Base-by-base conservation (phyloP, 2,888 invertebrate species). In the Ernsta delagoae region DNA sequence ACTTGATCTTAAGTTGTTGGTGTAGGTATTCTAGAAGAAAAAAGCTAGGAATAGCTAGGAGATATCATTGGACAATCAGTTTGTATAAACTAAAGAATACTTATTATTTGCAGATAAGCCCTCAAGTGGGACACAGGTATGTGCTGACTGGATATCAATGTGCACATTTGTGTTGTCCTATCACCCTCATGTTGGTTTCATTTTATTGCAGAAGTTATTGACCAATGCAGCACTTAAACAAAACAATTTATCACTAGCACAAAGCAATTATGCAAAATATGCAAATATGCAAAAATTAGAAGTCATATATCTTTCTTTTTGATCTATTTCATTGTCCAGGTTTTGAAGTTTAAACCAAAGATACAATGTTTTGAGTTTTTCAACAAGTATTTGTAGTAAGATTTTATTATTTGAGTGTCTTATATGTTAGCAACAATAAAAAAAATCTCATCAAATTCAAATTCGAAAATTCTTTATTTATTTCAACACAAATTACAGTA, bases 71-170 rank as follows among this genome's bases (percentile, higher is more conserved):
- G n/a, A n/a, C n/a, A n/a, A n/a, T n/a, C 12, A 3, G 12, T 12
- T 48, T 48, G 12, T 48, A 7, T 48, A 16, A 48, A 48, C 12
- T 53, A 63, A 41, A 53, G n/a, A 43, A 9, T 64, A 43, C 41
- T 66, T 66, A 31, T 66, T 66, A 60, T 66, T 66, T 66, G 43
- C 66, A 66, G 66, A 66, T 66, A 41, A 53, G 5, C 12, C 59
- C 41, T 41, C 66, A 53, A 39, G 36, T 64, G 45, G 1, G 41
- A 12, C 43, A 43, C 66, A 66, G 66, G 66, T 66, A 66, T 66
- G 66, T 66, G 66, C 59, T 41, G 53, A 41, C 41, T 16, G 4
- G 16, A n/a, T 50, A 50, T 59, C 48, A 41, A 39, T 50, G 39
- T 59, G 65, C 65, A 66, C 59, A 66, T 59, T 11, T 36, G 31